These are phyloP conservation scores for Oreotragus oreotragus DNA, from an alignment of 2,113 vertebrate species.

Conservation along the genomic window DNA sequence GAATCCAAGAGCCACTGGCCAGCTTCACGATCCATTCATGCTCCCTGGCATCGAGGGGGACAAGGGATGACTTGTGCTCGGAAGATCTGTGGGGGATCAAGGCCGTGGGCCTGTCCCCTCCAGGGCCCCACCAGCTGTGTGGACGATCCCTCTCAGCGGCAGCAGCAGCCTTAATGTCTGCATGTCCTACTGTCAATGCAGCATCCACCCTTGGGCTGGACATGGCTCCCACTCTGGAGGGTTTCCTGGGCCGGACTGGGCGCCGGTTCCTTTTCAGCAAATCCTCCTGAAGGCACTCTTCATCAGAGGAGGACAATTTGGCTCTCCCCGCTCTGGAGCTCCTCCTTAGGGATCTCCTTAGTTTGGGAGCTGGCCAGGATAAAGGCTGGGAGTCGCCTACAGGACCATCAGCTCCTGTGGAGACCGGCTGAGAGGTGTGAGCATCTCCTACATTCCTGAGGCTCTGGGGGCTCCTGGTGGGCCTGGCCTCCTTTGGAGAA, in stretches of 20 bases:
- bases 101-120: not conserved
- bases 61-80: conserved; percentile 65
- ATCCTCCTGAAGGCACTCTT: conserved; percentile 49
- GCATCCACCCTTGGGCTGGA: conserved; percentile 78
- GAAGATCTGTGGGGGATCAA: not conserved
- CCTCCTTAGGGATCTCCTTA: conserved; percentile 27
- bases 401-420: not conserved
- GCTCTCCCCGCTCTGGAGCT: not conserved
- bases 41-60: conserved; percentile 87
- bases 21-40: conserved; percentile 91
- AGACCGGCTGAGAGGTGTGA: not conserved
- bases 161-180: not conserved
- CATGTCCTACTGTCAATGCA: conserved; percentile 65
- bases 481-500: not conserved
- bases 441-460: not conserved
- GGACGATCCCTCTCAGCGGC: accelerated
- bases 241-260: conserved; percentile 53
- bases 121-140: not conserved
- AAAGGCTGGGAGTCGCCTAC: not conserved
- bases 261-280: conserved; percentile 22
- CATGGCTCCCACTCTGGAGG: conserved; percentile 67
- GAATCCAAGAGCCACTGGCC: conserved; percentile 86
- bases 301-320: conserved; percentile 52
- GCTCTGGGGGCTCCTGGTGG: not conserved
- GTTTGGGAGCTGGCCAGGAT: not conserved